Base-by-base conservation (phyloP, 2,888 invertebrate genomes). In the Tetranychus piercei region DNA sequence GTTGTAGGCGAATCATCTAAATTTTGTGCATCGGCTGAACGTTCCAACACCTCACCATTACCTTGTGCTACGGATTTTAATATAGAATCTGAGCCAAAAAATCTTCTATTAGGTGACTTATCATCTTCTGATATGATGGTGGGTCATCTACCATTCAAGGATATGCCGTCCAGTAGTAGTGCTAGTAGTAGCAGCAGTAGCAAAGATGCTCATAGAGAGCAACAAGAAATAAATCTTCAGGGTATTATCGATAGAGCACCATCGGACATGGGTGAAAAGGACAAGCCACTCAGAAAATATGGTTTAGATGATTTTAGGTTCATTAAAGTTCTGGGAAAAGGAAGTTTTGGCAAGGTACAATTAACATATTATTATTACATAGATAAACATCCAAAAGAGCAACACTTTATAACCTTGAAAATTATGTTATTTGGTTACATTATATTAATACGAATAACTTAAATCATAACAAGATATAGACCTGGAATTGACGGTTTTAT, bases 271-370 rank as follows among this genome's bases (percentile, higher is more conserved):
- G 34, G 72, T 15, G 72, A 72, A 43, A 20, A 6, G 20, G 72
- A 45, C 1, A 23, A 65, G 44, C 45, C 55, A n/a, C n/a, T 20
- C n/a, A 55, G 73, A n/a, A 72, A 77, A 81, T 87, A 90, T 79
- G 86, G 88, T 77, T 86, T 93, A 78, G 87, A 89, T 75, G 94
- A 97, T 85, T 99, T 97, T 84, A 88, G 88, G 82, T 97, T 99
- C 84, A 92, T 97, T 82, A 99, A 99, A 86, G 97, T 99, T 79
- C 87, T 99, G 77, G 97, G 97, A 78, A 99, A 99, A 85, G 97
- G 97, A 74, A 95, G 95, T 82, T 99, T 99, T 84, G 97, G 97
- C 76, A 99, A 86, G 82, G 85, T 85, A 71, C 74, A 77, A 66
- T 43, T 15, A 71, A 71, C n/a, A 66, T 66, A 1, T 7, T 20